phyloP scores from a whole-genome alignment of 2,113 vertebrate genomes.

The Eurystomus gularis region DNA sequence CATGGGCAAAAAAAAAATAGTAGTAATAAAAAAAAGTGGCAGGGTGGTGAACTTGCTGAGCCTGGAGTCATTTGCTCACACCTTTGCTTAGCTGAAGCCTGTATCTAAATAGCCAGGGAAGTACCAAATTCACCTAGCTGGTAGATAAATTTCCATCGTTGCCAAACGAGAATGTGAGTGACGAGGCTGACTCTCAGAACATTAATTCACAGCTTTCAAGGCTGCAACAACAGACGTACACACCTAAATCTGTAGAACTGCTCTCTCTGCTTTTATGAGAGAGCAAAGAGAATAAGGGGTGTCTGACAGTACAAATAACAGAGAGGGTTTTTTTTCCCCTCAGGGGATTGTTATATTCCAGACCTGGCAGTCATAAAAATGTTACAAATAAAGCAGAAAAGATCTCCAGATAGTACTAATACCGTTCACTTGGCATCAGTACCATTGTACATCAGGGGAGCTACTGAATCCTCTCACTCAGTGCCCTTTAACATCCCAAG shows the following conservation, averaged over 20 bases:
- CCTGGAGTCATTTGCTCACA: fast-evolving
- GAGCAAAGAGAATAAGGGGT: neutral
- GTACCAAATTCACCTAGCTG: neutral
- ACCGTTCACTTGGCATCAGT: neutral
- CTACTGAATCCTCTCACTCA: neutral
- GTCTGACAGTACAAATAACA: neutral
- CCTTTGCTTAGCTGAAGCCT: neutral
- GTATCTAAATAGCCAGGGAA: neutral
- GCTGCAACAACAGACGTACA: neutral
- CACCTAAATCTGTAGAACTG: fast-evolving
- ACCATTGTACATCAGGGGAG: neutral
- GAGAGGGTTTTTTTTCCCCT: neutral
- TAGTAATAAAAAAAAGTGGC: neutral
- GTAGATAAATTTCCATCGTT: fast-evolving
- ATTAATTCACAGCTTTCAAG: neutral
- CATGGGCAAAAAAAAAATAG: fast-evolving
- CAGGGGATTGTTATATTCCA: neutral
- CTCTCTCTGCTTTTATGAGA: neutral
- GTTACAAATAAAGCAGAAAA: neutral
- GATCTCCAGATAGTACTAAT: neutral
- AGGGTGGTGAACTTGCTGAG: neutral
- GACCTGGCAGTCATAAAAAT: neutral
- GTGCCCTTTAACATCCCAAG: conserved; percentile 28
- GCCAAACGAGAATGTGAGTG: fast-evolving
- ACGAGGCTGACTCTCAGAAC: neutral